Evolutionary conservation across 1,140 invertebrate genomes (phyloP), one percentile per base, ranked within the genome.

Genomic region (Drosophila ananassae): DNA sequence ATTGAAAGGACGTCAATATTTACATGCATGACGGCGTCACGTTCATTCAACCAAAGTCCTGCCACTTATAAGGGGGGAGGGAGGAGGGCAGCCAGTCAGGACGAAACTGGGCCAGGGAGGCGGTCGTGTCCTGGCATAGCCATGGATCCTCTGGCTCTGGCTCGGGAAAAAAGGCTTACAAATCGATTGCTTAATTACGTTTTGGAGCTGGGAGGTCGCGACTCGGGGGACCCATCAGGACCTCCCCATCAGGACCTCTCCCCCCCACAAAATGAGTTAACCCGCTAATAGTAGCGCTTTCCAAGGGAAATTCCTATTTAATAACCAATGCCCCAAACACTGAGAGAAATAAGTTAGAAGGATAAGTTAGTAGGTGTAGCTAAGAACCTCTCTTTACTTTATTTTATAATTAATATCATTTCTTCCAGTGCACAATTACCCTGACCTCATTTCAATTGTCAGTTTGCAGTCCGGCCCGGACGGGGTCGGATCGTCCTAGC

Each of bases 181-280:
- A 54, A 62, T 50, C 63, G 64, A 57, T 69, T 48, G 25, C 52
- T 69, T 71, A 71, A 71, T 69, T 69, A 71, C 44, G 44, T 30
- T 44, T 44, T 13, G 41, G 5, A 6, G 41, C 13, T 44, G 32
- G 30, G 44, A 17, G 17, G 17, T 17, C 17, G 17, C 17, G 17
- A 17, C 17, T 17, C 17, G 37, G 0, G 8, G 34, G 10, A 10
- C 7, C 10, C 8, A 10, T 10, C 9, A 17, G 41, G 5, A 17
- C 17, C 17, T 17, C 17, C 17, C 17, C 17, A 17, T 17, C 17
- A 17, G 17, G 17, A 17, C 17, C 17, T 17, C 17, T 17, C 6
- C 30, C 6, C n/a, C 28, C 54, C 41, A 54, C 8, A 3, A 30
- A 47, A 53, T 53, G 22, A 37, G 50, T 12, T 8, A 21, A 8